A percentile compares a stretch with the other conserved stretches of the same genome.
These are phyloP conservation scores for Sisyra nigra DNA, from an alignment of 2,888 invertebrate genomes.

Conservation along the genomic window DNA sequence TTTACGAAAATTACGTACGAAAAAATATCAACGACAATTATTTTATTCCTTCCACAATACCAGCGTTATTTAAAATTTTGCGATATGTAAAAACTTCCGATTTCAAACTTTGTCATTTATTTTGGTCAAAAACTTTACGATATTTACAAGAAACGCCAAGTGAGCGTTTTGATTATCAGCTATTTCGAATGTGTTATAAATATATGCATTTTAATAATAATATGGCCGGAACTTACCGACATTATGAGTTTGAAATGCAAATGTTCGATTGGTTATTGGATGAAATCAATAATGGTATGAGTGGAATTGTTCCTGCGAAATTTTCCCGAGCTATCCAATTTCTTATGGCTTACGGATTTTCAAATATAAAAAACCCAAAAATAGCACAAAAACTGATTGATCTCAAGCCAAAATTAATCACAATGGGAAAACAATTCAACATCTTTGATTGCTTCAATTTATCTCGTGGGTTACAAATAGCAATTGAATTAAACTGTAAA, in stretches of 20 bases:
- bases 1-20: conserved; percentile 23
- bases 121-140: conserved; percentile 29
- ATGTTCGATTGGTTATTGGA: conserved; percentile 25
- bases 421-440: conserved; percentile 25
- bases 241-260: conserved; percentile 28
- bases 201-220: conserved; percentile 38
- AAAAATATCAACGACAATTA: conserved; percentile 21
- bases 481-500: conserved; percentile 19
- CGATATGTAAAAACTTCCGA: conserved; percentile 32
- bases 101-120: conserved; percentile 25
- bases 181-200: conserved; percentile 28
- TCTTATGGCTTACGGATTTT: conserved; percentile 28
- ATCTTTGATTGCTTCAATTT: conserved; percentile 26
- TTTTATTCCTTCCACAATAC: conserved; percentile 19
- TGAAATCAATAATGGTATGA: conserved; percentile 21
- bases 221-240: conserved; percentile 31
- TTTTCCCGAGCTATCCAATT: conserved; percentile 28
- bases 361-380: conserved; percentile 15
- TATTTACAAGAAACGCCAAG: conserved; percentile 19
- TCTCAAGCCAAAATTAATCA: background rate
- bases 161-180: conserved; percentile 18
- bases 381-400: background rate
- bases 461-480: conserved; percentile 29
- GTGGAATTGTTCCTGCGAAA: conserved; percentile 24
- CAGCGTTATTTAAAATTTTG: conserved; percentile 28